These are phyloP conservation scores for Amblyopsis rosae DNA, from an alignment of 2,113 vertebrate genomes.

Conservation along the genomic window DNA sequence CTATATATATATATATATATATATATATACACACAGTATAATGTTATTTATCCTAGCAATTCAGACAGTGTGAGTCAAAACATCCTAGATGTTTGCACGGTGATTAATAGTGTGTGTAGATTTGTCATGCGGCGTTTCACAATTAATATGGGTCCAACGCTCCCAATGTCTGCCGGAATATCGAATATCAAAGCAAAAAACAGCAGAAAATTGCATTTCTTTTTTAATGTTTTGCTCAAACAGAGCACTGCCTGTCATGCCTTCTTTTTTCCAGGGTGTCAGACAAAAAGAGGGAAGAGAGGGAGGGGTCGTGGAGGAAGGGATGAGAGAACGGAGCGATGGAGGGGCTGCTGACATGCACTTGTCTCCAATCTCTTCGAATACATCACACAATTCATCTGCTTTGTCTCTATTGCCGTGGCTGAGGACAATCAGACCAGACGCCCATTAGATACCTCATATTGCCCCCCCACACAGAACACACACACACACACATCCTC, in stretches of 20 bases:
- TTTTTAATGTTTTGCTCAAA: slow-evolving; percentile 78
- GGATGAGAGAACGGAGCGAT: slow-evolving; percentile 58
- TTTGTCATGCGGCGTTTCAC: slow-evolving; percentile 56
- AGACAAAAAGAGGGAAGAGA: slow-evolving; percentile 78
- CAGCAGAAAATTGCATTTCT: slow-evolving; percentile 75
- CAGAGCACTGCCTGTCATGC: slow-evolving; percentile 75
- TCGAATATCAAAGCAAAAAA: slow-evolving; percentile 65
- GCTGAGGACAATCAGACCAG: slow-evolving; percentile 99
- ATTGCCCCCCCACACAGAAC: slow-evolving; percentile 72
- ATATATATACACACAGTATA: not conserved
- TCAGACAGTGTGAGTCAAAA: slow-evolving; percentile 63
- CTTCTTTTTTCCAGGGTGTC: slow-evolving; percentile 72
- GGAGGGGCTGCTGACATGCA: slow-evolving; percentile 89
- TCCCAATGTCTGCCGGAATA: slow-evolving; percentile 57
- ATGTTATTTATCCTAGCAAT: slow-evolving; percentile 57
- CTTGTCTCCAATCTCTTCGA: slow-evolving; percentile 99
- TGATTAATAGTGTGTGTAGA: slow-evolving; percentile 64
- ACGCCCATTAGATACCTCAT: slow-evolving; percentile 99
- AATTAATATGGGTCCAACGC: slow-evolving; percentile 67
- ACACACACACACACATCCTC: not conserved
- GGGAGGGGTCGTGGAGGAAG: slow-evolving; percentile 46
- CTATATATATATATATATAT: not conserved
- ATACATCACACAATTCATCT: slow-evolving; percentile 99
- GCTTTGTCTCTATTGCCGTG: slow-evolving; percentile 99
- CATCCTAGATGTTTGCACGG: slow-evolving; percentile 62